These are phyloP conservation scores for Metalampra italica DNA, from an alignment of 2,888 invertebrate genomes.

Conservation along the genomic window DNA sequence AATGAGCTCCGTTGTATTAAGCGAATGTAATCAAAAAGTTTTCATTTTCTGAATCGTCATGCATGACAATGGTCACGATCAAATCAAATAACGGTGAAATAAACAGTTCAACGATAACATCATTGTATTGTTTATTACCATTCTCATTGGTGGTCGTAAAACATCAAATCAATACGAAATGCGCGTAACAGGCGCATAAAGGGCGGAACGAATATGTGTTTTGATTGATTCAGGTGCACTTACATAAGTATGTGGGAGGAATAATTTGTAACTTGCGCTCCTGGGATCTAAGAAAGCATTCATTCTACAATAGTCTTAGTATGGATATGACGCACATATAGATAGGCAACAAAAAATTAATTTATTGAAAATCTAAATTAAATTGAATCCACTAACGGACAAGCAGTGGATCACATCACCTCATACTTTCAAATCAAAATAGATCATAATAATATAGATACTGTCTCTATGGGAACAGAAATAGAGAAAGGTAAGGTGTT, in stretches of 20 bases:
- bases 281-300: slow-evolving; percentile 29
- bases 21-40: not conserved
- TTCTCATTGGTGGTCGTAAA: slow-evolving; percentile 48
- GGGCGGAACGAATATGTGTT: slow-evolving; percentile 59
- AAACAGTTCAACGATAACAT: slow-evolving; percentile 17
- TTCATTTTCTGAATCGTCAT: not conserved
- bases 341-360: not conserved
- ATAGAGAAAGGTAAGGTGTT: not conserved
- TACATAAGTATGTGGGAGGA: slow-evolving; percentile 72
- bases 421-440: too few species aligned
- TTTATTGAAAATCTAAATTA: too few species aligned
- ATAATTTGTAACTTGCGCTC: slow-evolving; percentile 70
- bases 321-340: slow-evolving; percentile 30
- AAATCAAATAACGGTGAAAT: slow-evolving; percentile 8
- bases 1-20: too few species aligned
- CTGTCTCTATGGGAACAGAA: too few species aligned
- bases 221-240: slow-evolving; percentile 76
- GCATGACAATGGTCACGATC: not conserved
- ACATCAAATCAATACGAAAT: slow-evolving; percentile 38
- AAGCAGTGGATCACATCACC: too few species aligned
- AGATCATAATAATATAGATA: too few species aligned
- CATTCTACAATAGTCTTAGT: slow-evolving; percentile 16
- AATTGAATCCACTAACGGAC: too few species aligned
- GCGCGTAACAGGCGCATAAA: slow-evolving; percentile 51
- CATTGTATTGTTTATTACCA: slow-evolving; percentile 18